Percentiles rank a stretch among this genome's conserved stretches.
Conservation (phyloP, 37 sponge, comb jelly and placozoan genomes). For the Amphimedon queenslandica region DNA sequence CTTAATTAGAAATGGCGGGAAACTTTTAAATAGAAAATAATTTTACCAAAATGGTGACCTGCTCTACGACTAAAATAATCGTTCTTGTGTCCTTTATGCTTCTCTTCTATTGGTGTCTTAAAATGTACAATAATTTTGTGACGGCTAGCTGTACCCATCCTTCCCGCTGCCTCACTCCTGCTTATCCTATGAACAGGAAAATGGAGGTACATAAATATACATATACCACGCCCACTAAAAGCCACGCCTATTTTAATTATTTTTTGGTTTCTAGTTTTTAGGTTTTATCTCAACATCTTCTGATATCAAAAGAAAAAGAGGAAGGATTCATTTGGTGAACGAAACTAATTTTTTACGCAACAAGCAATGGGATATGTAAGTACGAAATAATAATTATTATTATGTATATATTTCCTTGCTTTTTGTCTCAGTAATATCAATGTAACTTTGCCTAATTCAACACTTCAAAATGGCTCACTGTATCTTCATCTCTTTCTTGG, state of each 20-base stretch:
- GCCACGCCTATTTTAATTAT: neutral
- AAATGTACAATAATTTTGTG: conserved; percentile 39
- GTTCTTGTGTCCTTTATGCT: conserved; percentile 10
- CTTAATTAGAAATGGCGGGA: too few species aligned
- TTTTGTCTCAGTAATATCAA: too few species aligned
- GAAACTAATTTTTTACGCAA: neutral
- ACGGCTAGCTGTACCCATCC: conserved; percentile 34
- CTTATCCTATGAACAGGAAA: conserved; percentile 5
- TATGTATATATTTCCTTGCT: too few species aligned
- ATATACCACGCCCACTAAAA: neutral
- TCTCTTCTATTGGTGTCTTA: conserved; percentile 34
- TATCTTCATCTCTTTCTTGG: conserved; percentile 63
- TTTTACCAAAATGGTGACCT: too few species aligned
- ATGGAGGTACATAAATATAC: conserved; percentile 25
- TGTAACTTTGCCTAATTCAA: conserved; percentile 55
- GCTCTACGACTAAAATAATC: conserved; percentile 13
- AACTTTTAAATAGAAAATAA: too few species aligned
- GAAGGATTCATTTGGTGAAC: neutral
- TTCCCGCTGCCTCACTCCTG: conserved; percentile 35
- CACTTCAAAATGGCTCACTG: conserved; percentile 69
- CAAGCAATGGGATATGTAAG: too few species aligned
- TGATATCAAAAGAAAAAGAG: too few species aligned
- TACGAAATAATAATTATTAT: too few species aligned
- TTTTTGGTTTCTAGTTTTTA: neutral
- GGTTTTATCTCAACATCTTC: too few species aligned